These are phyloP conservation scores for Cephalopachus bancanus DNA, from an alignment of 2,797 vertebrate genomes.

Conservation along the genomic window DNA sequence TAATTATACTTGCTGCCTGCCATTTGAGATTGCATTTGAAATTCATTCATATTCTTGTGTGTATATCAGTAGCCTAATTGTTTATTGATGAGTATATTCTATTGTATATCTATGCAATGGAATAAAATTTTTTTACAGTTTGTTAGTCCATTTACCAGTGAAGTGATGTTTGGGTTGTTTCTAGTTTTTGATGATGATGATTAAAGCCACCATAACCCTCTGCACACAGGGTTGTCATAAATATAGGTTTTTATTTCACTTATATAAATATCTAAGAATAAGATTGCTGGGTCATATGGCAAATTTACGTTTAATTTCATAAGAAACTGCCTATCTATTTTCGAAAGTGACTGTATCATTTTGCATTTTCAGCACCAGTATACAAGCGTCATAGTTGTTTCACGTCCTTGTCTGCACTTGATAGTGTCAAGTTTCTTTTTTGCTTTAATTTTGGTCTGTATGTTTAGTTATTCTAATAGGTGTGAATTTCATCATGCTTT, in stretches of 20 bases:
- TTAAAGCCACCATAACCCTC: background rate
- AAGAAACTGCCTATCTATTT: constrained; percentile 14
- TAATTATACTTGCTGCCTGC: background rate
- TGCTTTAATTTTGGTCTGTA: background rate
- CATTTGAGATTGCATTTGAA: background rate
- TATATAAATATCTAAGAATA: background rate
- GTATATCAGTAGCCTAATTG: background rate
- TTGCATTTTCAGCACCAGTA: background rate
- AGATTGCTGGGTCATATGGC: background rate
- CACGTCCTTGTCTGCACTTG: background rate
- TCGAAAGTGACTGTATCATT: constrained; percentile 20
- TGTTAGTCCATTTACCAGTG: constrained; percentile 24
- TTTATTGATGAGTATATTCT: background rate
- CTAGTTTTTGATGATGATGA: background rate
- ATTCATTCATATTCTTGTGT: background rate
- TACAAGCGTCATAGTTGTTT: background rate
- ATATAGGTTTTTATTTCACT: background rate
- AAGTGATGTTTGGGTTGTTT: background rate
- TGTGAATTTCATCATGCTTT: background rate
- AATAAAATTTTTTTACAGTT: background rate
- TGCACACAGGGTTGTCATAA: background rate
- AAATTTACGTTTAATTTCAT: constrained; percentile 27
- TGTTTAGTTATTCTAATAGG: background rate
- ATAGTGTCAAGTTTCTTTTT: background rate
- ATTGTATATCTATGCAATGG: too few species aligned